Conservation (phyloP, 2,888 invertebrate genomes). For the Cryptocheilus praepositus region DNA sequence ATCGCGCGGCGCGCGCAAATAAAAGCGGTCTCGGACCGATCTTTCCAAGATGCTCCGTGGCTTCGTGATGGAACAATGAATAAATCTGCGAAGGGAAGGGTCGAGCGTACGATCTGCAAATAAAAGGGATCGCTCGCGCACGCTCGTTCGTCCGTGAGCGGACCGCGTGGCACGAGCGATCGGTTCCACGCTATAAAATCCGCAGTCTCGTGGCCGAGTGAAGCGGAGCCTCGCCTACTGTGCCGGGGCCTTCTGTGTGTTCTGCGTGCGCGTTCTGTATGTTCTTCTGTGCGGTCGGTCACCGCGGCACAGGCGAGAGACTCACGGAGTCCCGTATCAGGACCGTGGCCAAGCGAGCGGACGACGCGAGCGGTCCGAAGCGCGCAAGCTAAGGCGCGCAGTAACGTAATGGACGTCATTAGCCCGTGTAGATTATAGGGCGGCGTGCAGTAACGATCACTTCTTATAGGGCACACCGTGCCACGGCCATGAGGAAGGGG, state of each 20-base stretch:
- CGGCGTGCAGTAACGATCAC: slow-evolving; percentile 75
- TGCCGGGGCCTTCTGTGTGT: slow-evolving; percentile 30
- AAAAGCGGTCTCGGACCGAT: too few relatives aligned
- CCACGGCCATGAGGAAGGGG: slow-evolving; percentile 55
- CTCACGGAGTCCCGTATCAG: slow-evolving; percentile 63
- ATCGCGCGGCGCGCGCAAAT: too few relatives aligned
- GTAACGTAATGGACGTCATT: slow-evolving; percentile 75
- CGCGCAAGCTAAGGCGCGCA: slow-evolving; percentile 60
- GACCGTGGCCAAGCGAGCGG: slow-evolving; percentile 67
- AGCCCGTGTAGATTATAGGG: slow-evolving; percentile 75
- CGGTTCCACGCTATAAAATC: slow-evolving; percentile 11
- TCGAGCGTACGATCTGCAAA: too few relatives aligned
- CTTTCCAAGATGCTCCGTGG: too few relatives aligned
- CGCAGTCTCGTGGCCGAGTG: slow-evolving; percentile 15
- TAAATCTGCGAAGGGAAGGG: too few relatives aligned
- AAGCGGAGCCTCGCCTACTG: slow-evolving; percentile 9
- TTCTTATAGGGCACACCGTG: slow-evolving; percentile 71
- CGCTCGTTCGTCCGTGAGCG: too few relatives aligned
- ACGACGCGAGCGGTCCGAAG: slow-evolving; percentile 65
- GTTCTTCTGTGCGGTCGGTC: slow-evolving; percentile 31
- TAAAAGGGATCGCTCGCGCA: too few relatives aligned
- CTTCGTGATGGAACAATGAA: too few relatives aligned
- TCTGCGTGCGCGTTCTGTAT: slow-evolving; percentile 39
- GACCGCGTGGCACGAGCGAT: slow-evolving; percentile 7
- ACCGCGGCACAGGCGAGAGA: slow-evolving; percentile 36